Evolutionary conservation across 1,140 invertebrate species (phyloP).

Genomic region (Lysiphlebus fabarum): DNA sequence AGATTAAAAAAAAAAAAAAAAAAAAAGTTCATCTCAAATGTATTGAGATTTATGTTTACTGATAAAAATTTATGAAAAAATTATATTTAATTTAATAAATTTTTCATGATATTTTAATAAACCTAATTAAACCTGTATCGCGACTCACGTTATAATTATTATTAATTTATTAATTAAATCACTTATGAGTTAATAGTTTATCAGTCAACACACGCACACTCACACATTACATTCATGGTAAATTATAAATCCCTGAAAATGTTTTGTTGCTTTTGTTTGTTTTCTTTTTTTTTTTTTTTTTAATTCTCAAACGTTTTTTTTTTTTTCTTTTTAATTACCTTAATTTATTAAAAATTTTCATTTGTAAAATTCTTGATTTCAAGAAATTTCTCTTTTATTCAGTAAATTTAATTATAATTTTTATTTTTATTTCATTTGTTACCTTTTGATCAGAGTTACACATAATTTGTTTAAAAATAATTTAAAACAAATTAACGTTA

Average conservation of each 20-base stretch:
- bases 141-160: slow-evolving; percentile 27
- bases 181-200: slow-evolving; percentile 46
- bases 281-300: slow-evolving; percentile 19
- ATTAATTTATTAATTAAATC: slow-evolving; percentile 37
- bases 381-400: no score
- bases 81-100: no score
- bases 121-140: slow-evolving; percentile 25
- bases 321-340: slow-evolving; percentile 2
- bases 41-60: no score
- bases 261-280: slow-evolving; percentile 31
- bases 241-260: slow-evolving; percentile 51
- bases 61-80: no score
- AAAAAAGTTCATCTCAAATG: no score
- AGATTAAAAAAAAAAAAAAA: no score
- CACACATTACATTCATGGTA: slow-evolving; percentile 51
- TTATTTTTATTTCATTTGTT: no score
- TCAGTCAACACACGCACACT: slow-evolving; percentile 51
- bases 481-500: no score
- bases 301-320: slow-evolving; percentile 15
- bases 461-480: no score
- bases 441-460: no score
- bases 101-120: slow-evolving; percentile 18
- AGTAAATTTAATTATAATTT: no score
- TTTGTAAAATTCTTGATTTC: no score
- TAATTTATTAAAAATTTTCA: slow-evolving; percentile 1